Conservation (phyloP, 1,140 invertebrate genomes). For the Arion vulgaris region DNA sequence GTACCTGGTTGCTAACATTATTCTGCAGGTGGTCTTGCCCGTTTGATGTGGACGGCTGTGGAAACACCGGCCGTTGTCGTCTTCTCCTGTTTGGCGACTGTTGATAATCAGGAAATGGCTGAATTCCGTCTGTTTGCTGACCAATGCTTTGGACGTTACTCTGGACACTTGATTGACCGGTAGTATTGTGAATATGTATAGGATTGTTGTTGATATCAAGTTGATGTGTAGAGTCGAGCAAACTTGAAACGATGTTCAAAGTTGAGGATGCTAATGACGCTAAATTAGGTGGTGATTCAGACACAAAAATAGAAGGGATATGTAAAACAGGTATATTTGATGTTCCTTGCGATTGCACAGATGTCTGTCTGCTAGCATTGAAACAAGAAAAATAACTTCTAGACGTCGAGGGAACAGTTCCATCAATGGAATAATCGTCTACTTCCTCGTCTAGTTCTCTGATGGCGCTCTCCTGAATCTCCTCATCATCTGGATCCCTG, state of each 20-base stretch:
- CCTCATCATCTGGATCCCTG: not conserved
- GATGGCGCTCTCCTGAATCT: no score
- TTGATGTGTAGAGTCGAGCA: not conserved
- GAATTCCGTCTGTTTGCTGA: no score
- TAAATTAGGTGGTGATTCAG: not conserved
- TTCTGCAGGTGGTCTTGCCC: not conserved
- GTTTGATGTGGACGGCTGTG: not conserved
- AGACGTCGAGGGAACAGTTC: not conserved
- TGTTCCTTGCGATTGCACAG: not conserved
- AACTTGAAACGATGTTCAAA: not conserved
- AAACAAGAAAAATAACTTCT: not conserved
- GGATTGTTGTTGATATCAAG: not conserved
- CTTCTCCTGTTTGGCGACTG: not conserved
- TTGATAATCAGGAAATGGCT: no score
- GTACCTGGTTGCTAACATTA: not conserved
- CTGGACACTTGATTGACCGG: not conserved
- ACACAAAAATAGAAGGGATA: not conserved
- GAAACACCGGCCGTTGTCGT: not conserved
- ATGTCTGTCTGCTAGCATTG: not conserved
- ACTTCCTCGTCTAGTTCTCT: not conserved
- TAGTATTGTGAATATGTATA: not conserved
- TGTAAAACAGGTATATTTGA: not conserved
- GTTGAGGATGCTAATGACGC: not conserved
- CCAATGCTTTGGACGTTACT: not conserved
- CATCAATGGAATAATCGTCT: not conserved